These are phyloP conservation scores for Drosophila takahashii DNA, from an alignment of 1,140 invertebrate species.

Conservation along the genomic window DNA sequence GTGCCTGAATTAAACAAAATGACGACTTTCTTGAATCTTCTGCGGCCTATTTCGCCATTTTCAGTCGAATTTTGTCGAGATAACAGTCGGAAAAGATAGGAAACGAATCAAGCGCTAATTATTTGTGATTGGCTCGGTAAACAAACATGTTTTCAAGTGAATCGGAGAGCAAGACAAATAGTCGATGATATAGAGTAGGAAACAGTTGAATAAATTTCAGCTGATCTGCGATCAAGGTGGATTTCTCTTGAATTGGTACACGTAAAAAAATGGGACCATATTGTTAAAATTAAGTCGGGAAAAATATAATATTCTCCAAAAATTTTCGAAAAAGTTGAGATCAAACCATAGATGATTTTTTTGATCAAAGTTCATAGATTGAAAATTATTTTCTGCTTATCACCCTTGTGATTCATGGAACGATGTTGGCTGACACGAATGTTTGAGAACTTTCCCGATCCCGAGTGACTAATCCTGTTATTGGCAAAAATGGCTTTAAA, in stretches of 20 bases:
- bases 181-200: slow-evolving; percentile 15
- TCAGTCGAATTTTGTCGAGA: slow-evolving; percentile 23
- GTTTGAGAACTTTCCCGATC: slow-evolving; percentile 47
- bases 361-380: slow-evolving; percentile 11
- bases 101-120: slow-evolving; percentile 34
- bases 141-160: slow-evolving; percentile 48
- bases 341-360: neutral
- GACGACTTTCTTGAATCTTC: slow-evolving; percentile 40
- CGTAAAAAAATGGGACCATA: neutral
- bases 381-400: slow-evolving; percentile 5
- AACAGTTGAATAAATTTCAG: slow-evolving; percentile 30
- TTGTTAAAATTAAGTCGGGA: neutral
- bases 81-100: slow-evolving; percentile 8
- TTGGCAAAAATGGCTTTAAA: slow-evolving; percentile 2
- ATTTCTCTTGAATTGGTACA: slow-evolving; percentile 13
- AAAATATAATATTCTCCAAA: too few relatives aligned
- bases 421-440: slow-evolving; percentile 17
- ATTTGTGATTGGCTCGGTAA: slow-evolving; percentile 44
- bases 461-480: slow-evolving; percentile 42
- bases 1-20: neutral
- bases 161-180: slow-evolving; percentile 21
- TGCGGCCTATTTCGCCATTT: slow-evolving; percentile 41
- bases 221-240: slow-evolving; percentile 25
- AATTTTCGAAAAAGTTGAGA: too few relatives aligned
- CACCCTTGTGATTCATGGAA: slow-evolving; percentile 25